Evolutionary conservation across 2,113 vertebrate species (phyloP).

Genomic region (Pomatorhinus ruficollis): DNA sequence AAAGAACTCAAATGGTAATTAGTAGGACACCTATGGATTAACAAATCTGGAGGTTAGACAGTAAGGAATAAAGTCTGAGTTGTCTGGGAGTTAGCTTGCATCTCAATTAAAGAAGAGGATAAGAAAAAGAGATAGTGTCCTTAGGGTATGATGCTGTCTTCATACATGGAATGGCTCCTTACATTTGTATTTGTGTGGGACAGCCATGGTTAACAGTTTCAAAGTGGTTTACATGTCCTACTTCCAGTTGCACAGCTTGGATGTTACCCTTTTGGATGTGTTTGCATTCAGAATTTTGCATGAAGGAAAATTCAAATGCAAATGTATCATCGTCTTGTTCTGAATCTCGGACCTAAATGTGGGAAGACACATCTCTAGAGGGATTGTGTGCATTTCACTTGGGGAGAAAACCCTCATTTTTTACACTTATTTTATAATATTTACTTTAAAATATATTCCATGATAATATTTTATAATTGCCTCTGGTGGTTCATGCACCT

Average conservation of each 20-base stretch:
- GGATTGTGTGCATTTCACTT: neutral
- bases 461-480: neutral
- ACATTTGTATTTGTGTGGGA: neutral
- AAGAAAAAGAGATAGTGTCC: neutral
- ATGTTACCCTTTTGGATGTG: neutral
- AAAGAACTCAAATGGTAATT: neutral
- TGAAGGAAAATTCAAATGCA: neutral
- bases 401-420: neutral
- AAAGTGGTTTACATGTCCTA: neutral
- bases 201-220: neutral
- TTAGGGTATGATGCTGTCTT: neutral
- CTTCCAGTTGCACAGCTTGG: neutral
- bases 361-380: too few relatives aligned
- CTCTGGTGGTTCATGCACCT: neutral
- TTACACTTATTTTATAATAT: neutral
- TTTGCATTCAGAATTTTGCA: neutral
- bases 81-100: neutral
- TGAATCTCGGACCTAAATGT: neutral
- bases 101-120: accelerated
- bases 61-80: neutral
- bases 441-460: neutral
- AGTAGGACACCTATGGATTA: neutral
- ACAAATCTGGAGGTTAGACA: neutral
- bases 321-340: neutral
- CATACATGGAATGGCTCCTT: neutral